phyloP scores from a whole-genome alignment of 2,888 invertebrate species.

The Psylliodes chrysocephalus region DNA sequence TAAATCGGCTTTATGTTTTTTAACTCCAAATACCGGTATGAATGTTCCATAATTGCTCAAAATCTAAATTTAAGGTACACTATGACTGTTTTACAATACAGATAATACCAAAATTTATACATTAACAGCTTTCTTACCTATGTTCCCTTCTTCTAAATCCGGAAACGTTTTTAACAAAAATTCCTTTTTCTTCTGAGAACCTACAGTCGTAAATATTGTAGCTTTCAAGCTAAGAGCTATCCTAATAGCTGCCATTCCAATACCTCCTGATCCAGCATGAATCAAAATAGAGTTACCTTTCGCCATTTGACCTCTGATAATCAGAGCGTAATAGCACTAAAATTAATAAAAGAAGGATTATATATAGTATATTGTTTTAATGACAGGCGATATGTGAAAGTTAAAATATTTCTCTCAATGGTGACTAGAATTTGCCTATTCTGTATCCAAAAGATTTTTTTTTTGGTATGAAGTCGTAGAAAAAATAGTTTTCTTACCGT shows the following conservation, averaged over 20 bases:
- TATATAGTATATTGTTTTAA: no score
- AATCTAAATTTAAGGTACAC: no score
- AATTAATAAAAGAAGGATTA: no score
- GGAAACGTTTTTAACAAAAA: slow-evolving; percentile 88
- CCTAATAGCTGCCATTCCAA: slow-evolving; percentile 93
- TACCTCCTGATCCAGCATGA: slow-evolving; percentile 74
- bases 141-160: slow-evolving; percentile 75
- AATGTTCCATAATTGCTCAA: no score
- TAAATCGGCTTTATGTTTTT: no score
- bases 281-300: slow-evolving; percentile 48
- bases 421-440: no score
- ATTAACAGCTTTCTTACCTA: slow-evolving; percentile 68
- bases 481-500: slow-evolving; percentile 61
- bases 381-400: no score
- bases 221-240: slow-evolving; percentile 87
- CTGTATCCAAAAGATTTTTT: no score
- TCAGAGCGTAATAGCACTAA: slow-evolving; percentile 49
- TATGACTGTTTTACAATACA: no score
- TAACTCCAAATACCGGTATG: no score
- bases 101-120: no score
- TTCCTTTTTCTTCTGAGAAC: slow-evolving; percentile 82
- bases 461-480: neutral
- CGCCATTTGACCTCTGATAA: slow-evolving; percentile 41
- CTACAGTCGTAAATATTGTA: slow-evolving; percentile 88
- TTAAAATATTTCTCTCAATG: no score